These are phyloP conservation scores for Lanius ludovicianus DNA, from an alignment of 2,113 vertebrate genomes.

Conservation along the genomic window DNA sequence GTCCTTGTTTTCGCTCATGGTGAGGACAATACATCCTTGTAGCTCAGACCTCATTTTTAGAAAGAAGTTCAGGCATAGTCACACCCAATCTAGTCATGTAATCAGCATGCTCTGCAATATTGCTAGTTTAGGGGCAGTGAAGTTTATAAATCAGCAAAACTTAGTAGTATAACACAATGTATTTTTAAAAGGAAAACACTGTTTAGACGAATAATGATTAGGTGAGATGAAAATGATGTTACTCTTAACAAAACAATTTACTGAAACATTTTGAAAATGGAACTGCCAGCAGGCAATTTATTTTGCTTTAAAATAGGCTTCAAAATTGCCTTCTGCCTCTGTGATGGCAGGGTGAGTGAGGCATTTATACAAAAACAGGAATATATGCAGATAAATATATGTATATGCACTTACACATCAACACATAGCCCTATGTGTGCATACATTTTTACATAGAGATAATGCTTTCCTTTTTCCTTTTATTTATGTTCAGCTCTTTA, in stretches of 20 bases:
- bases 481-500: background rate
- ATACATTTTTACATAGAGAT: background rate
- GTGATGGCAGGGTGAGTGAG: background rate
- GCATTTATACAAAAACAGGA: background rate
- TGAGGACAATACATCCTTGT: background rate
- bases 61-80: background rate
- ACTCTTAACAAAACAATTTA: conserved; percentile 65
- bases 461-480: background rate
- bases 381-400: background rate
- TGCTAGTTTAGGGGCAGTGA: background rate
- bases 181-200: conserved; percentile 50
- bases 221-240: conserved; percentile 61
- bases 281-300: conserved; percentile 61
- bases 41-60: conserved; percentile 11
- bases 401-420: background rate
- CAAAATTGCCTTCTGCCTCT: background rate
- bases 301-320: conserved; percentile 55
- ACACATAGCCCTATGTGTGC: background rate
- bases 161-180: conserved; percentile 10
- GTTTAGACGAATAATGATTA: conserved; percentile 55
- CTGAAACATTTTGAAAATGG: conserved; percentile 55
- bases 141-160: conserved; percentile 52
- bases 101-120: conserved; percentile 14
- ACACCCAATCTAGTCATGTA: background rate
- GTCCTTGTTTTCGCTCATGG: background rate